phyloP scores from a whole-genome alignment of 2,888 invertebrate genomes.

The Morpho deidamia region DNA sequence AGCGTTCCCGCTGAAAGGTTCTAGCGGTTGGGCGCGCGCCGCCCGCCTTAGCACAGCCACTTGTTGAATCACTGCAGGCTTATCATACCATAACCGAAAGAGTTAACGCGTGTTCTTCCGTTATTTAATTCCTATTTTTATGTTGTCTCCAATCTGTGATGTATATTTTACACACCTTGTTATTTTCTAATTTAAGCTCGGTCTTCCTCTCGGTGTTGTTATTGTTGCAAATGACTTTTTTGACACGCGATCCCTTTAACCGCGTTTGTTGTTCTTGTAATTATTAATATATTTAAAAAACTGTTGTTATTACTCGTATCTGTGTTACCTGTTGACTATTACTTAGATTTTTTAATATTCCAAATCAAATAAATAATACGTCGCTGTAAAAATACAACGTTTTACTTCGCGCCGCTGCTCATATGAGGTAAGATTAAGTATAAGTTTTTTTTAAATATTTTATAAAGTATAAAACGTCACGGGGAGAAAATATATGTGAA shows the following conservation, averaged over 20 bases:
- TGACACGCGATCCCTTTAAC: constrained; percentile 36
- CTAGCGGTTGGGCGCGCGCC: constrained; percentile 45
- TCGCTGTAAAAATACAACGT: constrained; percentile 22
- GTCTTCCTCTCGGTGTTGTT: constrained; percentile 61
- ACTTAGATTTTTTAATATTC: constrained; percentile 54
- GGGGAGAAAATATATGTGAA: not conserved
- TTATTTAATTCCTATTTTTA: constrained; percentile 18
- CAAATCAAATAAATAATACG: constrained; percentile 40
- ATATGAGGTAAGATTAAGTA: constrained; percentile 24
- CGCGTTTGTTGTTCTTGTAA: constrained; percentile 67
- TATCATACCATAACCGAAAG: constrained; percentile 45
- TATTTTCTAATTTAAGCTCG: constrained; percentile 32
- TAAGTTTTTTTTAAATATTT: not conserved
- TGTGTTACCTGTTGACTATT: constrained; percentile 76
- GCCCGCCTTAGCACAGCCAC: constrained; percentile 61
- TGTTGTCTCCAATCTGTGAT: constrained; percentile 49
- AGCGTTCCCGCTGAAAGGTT: constrained; percentile 68
- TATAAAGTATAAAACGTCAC: not conserved
- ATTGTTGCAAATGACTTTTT: constrained; percentile 56
- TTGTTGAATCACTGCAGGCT: constrained; percentile 65
- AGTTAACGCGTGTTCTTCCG: constrained; percentile 43
- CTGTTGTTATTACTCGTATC: constrained; percentile 71
- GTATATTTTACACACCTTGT: constrained; percentile 46
- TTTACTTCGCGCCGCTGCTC: constrained; percentile 9
- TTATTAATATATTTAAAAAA: constrained; percentile 66